These are phyloP conservation scores for Sitophilus oryzae DNA, from an alignment of 1,140 invertebrate genomes.

Conservation along the genomic window DNA sequence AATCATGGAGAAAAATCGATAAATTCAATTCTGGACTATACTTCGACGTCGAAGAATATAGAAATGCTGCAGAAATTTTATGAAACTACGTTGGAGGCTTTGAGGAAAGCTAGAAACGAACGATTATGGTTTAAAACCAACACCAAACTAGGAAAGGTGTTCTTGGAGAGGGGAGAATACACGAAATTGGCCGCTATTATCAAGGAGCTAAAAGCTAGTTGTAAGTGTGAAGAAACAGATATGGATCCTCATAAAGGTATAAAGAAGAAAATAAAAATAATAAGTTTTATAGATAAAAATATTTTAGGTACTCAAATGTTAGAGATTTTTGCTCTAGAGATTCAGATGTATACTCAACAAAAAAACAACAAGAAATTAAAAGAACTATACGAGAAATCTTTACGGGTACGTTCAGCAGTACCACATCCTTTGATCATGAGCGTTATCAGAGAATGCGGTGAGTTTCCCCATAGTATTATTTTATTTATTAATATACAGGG, in stretches of 20 bases:
- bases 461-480: not conserved
- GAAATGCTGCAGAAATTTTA: constrained; percentile 98
- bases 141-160: constrained; percentile 97
- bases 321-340: constrained; percentile 98
- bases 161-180: constrained; percentile 93
- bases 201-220: constrained; percentile 93
- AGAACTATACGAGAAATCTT: constrained; percentile 94
- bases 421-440: constrained; percentile 85
- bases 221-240: constrained; percentile 95
- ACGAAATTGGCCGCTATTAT: constrained; percentile 90
- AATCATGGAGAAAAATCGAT: constrained; percentile 99
- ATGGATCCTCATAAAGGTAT: constrained; percentile 93
- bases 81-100: constrained; percentile 93
- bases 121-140: constrained; percentile 99
- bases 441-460: constrained; percentile 26
- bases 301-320: constrained; percentile 84
- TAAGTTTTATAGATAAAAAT: too few species aligned
- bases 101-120: constrained; percentile 98
- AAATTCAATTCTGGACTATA: constrained; percentile 98
- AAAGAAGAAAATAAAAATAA: too few species aligned
- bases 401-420: constrained; percentile 99
- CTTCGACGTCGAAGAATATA: constrained; percentile 98
- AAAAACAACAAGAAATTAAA: constrained; percentile 99
- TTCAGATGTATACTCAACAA: constrained; percentile 99
- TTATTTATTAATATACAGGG: too few species aligned